Evolutionary conservation across 2,888 invertebrate species (phyloP).

Genomic region (Heliothis peltigera): DNA sequence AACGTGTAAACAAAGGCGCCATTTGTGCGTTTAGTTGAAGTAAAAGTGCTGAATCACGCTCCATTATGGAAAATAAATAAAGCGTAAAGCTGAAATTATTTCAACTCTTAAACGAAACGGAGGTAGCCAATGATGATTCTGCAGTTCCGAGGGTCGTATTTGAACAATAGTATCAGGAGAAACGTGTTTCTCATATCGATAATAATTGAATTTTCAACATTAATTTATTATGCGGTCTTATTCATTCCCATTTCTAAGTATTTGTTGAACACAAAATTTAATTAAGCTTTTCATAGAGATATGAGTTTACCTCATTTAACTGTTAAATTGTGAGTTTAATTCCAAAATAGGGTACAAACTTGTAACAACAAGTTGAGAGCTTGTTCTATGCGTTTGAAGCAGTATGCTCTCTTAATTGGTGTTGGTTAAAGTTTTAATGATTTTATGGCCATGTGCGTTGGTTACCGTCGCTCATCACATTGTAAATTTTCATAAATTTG

Average conservation of each 20-base stretch:
- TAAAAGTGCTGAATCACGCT: conserved; percentile 77
- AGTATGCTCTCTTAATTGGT: not conserved
- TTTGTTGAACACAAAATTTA: not conserved
- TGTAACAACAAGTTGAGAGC: not conserved
- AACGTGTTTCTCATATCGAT: conserved; percentile 65
- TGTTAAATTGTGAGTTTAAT: too few species aligned
- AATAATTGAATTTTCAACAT: conserved; percentile 21
- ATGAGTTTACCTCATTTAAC: too few species aligned
- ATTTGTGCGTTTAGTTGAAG: conserved; percentile 64
- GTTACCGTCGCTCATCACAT: too few species aligned
- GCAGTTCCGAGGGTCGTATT: conserved; percentile 69
- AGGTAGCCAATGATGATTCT: conserved; percentile 77
- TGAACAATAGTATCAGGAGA: conserved; percentile 75
- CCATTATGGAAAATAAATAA: conserved; percentile 85
- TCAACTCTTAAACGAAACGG: conserved; percentile 82
- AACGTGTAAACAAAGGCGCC: conserved; percentile 57
- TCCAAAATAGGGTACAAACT: too few species aligned
- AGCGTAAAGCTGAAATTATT: conserved; percentile 84
- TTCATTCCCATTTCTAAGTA: not conserved
- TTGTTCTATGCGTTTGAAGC: not conserved
- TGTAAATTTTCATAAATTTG: too few species aligned
- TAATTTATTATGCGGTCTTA: not conserved
- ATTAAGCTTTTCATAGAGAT: not conserved
- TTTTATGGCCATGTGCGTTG: not conserved
- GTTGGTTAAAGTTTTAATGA: not conserved